Evolutionary conservation across 2,113 vertebrate species (phyloP).

Genomic region (Clarias macrocephalus): DNA sequence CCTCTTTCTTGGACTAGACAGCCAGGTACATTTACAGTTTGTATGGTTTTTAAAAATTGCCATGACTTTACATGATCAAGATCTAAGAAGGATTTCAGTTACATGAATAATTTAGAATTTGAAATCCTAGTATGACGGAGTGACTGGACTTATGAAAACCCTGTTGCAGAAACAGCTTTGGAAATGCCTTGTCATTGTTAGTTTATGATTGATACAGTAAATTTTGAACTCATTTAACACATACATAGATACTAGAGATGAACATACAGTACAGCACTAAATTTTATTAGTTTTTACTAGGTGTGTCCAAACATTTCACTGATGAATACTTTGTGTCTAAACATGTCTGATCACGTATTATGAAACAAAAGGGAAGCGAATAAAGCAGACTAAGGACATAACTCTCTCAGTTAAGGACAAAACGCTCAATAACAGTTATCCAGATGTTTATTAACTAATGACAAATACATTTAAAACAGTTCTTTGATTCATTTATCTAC

Average conservation of each 20-base stretch:
- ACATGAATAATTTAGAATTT: neutral
- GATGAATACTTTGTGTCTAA: neutral
- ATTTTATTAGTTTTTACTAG: neutral
- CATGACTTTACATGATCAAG: neutral
- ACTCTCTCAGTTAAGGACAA: neutral
- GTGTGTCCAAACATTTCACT: neutral
- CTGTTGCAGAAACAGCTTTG: neutral
- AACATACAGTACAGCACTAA: neutral
- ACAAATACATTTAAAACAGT: neutral
- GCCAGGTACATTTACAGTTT: conserved; percentile 72
- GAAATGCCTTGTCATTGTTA: neutral
- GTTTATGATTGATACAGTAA: neutral
- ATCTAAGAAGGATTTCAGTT: neutral
- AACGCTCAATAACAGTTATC: neutral
- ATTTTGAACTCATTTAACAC: neutral
- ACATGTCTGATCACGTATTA: neutral
- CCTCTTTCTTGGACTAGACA: conserved; percentile 86
- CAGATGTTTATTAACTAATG: neutral
- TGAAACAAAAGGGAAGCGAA: neutral
- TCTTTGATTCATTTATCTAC: neutral
- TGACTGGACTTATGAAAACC: neutral
- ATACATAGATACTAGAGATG: neutral
- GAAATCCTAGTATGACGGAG: neutral
- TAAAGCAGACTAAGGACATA: neutral
- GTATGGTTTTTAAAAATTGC: neutral